Evolutionary conservation across 2,888 invertebrate genomes (phyloP).

Genomic region (Lingula anatina): DNA sequence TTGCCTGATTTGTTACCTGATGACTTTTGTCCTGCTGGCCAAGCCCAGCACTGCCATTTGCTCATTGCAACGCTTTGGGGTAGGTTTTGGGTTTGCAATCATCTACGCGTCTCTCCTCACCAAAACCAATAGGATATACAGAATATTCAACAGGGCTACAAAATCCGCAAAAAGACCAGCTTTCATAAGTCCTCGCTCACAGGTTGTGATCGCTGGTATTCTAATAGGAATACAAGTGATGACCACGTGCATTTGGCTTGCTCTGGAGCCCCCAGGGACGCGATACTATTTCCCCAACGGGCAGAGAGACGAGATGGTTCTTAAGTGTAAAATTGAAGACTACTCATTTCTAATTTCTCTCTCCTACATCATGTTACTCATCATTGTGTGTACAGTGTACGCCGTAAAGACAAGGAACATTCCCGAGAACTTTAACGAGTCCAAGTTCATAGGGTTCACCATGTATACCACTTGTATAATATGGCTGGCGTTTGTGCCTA

Average conservation of each 20-base stretch:
- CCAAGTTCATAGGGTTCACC: slow-evolving; percentile 76
- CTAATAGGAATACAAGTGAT: slow-evolving; percentile 60
- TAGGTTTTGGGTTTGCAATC: slow-evolving; percentile 52
- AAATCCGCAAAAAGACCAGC: slow-evolving; percentile 62
- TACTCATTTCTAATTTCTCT: slow-evolving; percentile 70
- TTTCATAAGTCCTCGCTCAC: slow-evolving; percentile 65
- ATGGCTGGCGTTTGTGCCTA: slow-evolving; percentile 71
- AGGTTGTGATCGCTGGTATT: slow-evolving; percentile 60
- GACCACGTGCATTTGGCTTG: slow-evolving; percentile 54
- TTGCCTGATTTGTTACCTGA: slow-evolving; percentile 62
- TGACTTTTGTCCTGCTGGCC: slow-evolving; percentile 62
- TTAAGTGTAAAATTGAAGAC: slow-evolving; percentile 68
- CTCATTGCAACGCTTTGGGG: slow-evolving; percentile 47
- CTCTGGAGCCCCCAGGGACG: slow-evolving; percentile 45
- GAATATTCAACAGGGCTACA: slow-evolving; percentile 64
- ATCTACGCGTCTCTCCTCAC: slow-evolving; percentile 65
- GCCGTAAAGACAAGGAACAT: slow-evolving; percentile 77
- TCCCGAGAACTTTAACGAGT: slow-evolving; percentile 77
- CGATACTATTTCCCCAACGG: slow-evolving; percentile 57
- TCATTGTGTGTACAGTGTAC: slow-evolving; percentile 71
- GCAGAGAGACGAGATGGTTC: slow-evolving; percentile 52
- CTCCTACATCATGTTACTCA: slow-evolving; percentile 71
- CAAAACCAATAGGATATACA: slow-evolving; percentile 63
- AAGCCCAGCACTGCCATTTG: slow-evolving; percentile 60
- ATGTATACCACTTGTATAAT: slow-evolving; percentile 81